Evolutionary conservation across 1,140 invertebrate genomes (phyloP), one percentile per base, ranked within the genome.

Genomic region (Drosophila simulans): DNA sequence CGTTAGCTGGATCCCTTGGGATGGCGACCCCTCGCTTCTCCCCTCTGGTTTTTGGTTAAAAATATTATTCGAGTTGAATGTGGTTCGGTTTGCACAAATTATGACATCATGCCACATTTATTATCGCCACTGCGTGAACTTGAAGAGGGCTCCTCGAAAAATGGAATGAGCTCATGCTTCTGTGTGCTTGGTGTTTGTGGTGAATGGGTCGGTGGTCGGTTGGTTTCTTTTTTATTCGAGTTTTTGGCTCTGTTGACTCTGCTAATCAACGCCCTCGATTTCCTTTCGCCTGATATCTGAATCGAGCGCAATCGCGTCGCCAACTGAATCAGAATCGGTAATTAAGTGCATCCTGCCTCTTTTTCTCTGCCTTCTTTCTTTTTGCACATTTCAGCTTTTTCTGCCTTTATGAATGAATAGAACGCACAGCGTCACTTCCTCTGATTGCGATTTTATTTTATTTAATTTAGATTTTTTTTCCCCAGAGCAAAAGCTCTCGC

Each of bases 41-140:
- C 10, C 22, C 5, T 45, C 4, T 7, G 1, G 7, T 48, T 25
- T n/a, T 49, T 27, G 15, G 8, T 8, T 40, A 40, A 17, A 39
- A 20, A 39, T 45, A 17, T 43, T 22, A 17, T 45, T 35, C 40
- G 12, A 51, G 12, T 45, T 20, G 34, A 49, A 31, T 37, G 54
- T 31, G 34, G 31, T 22, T 39, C 15, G 45, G 58, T 76, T 85
- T 77, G 60, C 83, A 77, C 59, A 86, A 74, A 70, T 85, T 53
- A 85, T 85, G 81, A 85, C 82, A 85, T 85, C 81, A 85, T 81
- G 82, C 56, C 63, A 62, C 63, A 72, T 81, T 85, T 86, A 85
- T 85, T 85, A 85, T 85, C 81, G 82, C 82, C 59, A 69, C 58
- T 64, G 77, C 81, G 77, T 85, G 63, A 84, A 85, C 72, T 80